Evolutionary conservation across 2,113 vertebrate species (phyloP), one percentile per base, ranked within the genome.

Genomic region (Xyrauchen texanus): DNA sequence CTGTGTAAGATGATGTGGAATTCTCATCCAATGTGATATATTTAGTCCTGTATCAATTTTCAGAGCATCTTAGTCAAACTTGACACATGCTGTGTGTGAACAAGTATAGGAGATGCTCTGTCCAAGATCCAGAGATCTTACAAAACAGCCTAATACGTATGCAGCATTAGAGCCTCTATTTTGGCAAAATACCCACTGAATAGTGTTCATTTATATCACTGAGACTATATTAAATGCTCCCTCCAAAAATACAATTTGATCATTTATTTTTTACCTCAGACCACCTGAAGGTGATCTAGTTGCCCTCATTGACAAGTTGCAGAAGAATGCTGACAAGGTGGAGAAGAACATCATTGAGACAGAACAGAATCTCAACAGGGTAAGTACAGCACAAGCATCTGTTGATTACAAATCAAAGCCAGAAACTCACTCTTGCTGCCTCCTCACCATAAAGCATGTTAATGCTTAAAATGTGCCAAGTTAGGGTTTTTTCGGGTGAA

Each of bases 291-390:
- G 92, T 80, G 95, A 97, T 65, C 90, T 99, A 77, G 85, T 88
- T 0, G 78, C 88, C 49, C 92, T 99, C 87, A 97, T 99, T 0
- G 96, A 98, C 76, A 95, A 94, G 87, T 89, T 99, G 83, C 98
- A 99, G 92, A 95, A 92, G 85, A 98, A 95, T 93, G 98, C 96
- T 0, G 97, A 99, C 88, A 95, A 96, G 80, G 98, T 99, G 93
- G 97, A 99, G 87, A 96, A 94, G 82, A 95, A 95, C 90, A 97
- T 99, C n/a, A 91, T 93, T 76, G 96, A 98, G 62, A 88, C 93
- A 0, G 96, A 99, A 85, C 92, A 94, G 87, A 95, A 96, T 72
- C 93, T 99, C 88, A 96, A 96, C 62, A 96, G 92, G 0, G 97
- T 98, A 78, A 13, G 49, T 4, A 57, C 10, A 83, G 15, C 44